A percentile compares a stretch with the other conserved stretches of the same genome.
Evolutionary conservation across 2,888 invertebrate genomes (phyloP).

Genomic region (Cephus sareptanus): DNA sequence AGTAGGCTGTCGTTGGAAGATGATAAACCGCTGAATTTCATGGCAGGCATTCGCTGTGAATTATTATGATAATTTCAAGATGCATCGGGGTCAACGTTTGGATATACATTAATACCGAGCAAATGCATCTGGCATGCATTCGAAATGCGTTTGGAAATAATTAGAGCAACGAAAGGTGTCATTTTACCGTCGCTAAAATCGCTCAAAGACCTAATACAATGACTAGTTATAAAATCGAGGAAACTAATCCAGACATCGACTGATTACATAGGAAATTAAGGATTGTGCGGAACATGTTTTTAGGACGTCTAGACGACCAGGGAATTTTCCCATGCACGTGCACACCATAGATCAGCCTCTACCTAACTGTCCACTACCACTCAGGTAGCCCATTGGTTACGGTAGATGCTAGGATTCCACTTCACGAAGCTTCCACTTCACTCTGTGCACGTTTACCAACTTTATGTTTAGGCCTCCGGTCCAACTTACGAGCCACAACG

Average conservation of each 20-base stretch:
- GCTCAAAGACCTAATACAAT: neutral
- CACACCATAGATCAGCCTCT: neutral
- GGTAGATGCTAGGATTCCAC: neutral
- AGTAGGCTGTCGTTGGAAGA: neutral
- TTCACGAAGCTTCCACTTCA: neutral
- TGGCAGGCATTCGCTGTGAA: neutral
- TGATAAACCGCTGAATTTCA: neutral
- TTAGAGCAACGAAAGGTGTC: neutral
- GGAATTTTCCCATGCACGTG: slow-evolving; percentile 1
- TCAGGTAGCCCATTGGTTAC: neutral
- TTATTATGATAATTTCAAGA: neutral
- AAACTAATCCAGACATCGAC: neutral
- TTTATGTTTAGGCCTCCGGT: neutral
- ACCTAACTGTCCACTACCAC: neutral
- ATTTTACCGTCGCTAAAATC: neutral
- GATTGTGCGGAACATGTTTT: neutral
- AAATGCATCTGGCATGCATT: neutral
- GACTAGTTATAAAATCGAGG: neutral
- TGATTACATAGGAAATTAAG: slow-evolving; percentile 1
- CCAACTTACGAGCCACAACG: neutral
- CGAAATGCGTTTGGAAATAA: neutral
- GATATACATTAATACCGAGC: neutral
- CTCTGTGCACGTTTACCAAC: neutral
- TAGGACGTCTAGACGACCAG: neutral
- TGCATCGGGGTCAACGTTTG: neutral